Percentiles rank a stretch among this genome's conserved stretches.
Evolutionary conservation across 2,888 invertebrate genomes (phyloP).

Genomic region (Lamellibrachia satsuma): DNA sequence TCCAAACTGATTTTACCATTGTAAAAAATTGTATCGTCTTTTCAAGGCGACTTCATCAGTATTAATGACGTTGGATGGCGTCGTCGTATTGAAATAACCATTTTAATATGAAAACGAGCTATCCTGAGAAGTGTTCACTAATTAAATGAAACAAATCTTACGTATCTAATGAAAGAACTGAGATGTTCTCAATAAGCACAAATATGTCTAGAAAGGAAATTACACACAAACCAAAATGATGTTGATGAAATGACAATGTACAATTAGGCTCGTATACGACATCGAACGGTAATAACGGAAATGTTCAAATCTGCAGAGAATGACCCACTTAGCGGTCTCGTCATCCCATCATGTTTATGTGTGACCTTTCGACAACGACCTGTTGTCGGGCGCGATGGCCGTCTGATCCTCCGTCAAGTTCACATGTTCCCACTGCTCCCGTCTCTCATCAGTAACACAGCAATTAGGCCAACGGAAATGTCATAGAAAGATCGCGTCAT

Average conservation of each 20-base stretch:
- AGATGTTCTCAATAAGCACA: too few species aligned
- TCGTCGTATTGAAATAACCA: too few species aligned
- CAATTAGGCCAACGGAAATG: constrained; percentile 1
- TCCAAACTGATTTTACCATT: too few species aligned
- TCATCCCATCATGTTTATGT: background rate
- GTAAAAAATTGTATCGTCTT: too few species aligned
- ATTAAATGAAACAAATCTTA: too few species aligned
- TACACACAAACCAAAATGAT: too few species aligned
- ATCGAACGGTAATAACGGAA: background rate
- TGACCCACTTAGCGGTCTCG: background rate
- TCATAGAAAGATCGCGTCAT: background rate
- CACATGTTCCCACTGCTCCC: background rate
- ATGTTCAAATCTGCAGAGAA: background rate
- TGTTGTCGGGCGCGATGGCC: background rate
- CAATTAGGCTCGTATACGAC: background rate
- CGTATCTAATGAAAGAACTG: too few species aligned
- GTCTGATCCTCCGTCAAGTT: background rate
- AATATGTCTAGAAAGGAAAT: too few species aligned
- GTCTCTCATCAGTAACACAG: background rate
- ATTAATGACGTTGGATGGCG: too few species aligned
- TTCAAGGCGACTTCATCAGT: too few species aligned
- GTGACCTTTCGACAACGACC: background rate
- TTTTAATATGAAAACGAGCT: too few species aligned
- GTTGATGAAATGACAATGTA: background rate
- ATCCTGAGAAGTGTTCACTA: too few species aligned